Conservation (phyloP, 1,140 invertebrate species). For the Chrysomallon squamiferum region DNA sequence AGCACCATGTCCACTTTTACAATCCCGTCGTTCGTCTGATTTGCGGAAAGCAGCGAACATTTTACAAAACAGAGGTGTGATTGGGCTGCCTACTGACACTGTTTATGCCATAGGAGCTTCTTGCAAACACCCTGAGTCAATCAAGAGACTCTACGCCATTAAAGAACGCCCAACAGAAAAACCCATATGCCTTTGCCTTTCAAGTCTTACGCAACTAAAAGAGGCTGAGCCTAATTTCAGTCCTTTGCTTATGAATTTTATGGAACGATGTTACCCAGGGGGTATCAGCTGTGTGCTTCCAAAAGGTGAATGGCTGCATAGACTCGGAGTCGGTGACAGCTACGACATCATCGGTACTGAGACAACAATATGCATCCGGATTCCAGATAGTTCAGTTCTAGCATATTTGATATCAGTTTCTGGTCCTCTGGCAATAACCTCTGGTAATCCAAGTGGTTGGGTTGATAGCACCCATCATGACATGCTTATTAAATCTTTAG, state of each 20-base stretch:
- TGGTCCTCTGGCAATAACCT: constrained; percentile 37
- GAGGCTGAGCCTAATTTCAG: constrained; percentile 36
- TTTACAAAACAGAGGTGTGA: constrained; percentile 34
- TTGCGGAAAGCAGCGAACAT: constrained; percentile 29
- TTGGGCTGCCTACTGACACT: constrained; percentile 47
- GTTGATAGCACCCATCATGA: constrained; percentile 41
- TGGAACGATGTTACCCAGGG: constrained; percentile 43
- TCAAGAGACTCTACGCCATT: constrained; percentile 39
- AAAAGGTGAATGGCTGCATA: constrained; percentile 35
- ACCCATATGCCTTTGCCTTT: constrained; percentile 47
- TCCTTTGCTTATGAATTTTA: constrained; percentile 39
- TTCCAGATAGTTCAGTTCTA: constrained; percentile 31
- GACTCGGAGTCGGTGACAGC: constrained; percentile 28
- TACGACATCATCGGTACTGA: constrained; percentile 28
- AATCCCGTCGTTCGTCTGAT: constrained; percentile 35
- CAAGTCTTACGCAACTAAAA: constrained; percentile 40
- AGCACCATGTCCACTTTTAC: constrained; percentile 30
- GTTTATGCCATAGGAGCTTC: constrained; percentile 47
- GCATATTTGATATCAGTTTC: constrained; percentile 28
- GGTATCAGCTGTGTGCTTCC: constrained; percentile 39
- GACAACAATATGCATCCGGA: constrained; percentile 32
- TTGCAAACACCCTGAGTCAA: constrained; percentile 41
- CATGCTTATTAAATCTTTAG: constrained; percentile 34
- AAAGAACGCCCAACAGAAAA: constrained; percentile 45
- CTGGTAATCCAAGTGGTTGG: constrained; percentile 40